These are phyloP conservation scores for Pseudomyrmex cubaensis DNA, from an alignment of 1,140 invertebrate genomes.

Conservation along the genomic window DNA sequence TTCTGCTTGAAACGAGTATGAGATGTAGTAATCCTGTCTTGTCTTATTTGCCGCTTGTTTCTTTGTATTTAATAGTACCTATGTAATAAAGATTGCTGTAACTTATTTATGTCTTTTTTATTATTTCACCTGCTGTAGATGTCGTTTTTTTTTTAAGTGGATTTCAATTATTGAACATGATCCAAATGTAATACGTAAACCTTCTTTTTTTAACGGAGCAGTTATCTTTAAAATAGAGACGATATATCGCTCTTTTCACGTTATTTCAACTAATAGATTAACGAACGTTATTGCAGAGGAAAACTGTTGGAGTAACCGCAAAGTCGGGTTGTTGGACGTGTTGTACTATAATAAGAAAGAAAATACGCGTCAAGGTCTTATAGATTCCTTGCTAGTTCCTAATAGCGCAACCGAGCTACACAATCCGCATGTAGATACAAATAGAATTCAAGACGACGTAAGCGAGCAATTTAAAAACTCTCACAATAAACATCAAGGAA, in stretches of 20 bases:
- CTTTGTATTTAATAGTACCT: conserved; percentile 19
- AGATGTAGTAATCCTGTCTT: conserved; percentile 20
- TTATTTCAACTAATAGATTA: neutral
- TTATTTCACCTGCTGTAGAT: conserved; percentile 39
- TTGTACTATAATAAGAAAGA: conserved; percentile 23
- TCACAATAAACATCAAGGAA: neutral
- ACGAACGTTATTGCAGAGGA: conserved; percentile 16
- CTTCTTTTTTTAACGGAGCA: neutral
- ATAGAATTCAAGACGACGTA: conserved; percentile 32
- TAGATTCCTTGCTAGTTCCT: conserved; percentile 28
- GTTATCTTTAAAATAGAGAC: neutral
- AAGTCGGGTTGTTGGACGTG: conserved; percentile 17
- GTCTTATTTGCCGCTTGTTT: conserved; percentile 33
- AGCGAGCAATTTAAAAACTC: neutral
- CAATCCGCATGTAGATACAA: conserved; percentile 3
- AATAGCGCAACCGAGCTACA: conserved; percentile 44
- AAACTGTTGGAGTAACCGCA: conserved; percentile 34
- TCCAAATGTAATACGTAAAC: neutral
- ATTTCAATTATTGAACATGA: neutral
- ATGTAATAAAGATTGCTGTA: conserved; percentile 49
- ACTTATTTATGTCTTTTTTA: conserved; percentile 29
- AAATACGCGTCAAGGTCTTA: conserved; percentile 28
- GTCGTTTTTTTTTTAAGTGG: neutral
- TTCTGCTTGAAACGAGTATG: conserved; percentile 21
- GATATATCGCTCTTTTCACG: too few species aligned